Conservation (phyloP, 2,113 vertebrate genomes). For the Pluvialis apricaria region DNA sequence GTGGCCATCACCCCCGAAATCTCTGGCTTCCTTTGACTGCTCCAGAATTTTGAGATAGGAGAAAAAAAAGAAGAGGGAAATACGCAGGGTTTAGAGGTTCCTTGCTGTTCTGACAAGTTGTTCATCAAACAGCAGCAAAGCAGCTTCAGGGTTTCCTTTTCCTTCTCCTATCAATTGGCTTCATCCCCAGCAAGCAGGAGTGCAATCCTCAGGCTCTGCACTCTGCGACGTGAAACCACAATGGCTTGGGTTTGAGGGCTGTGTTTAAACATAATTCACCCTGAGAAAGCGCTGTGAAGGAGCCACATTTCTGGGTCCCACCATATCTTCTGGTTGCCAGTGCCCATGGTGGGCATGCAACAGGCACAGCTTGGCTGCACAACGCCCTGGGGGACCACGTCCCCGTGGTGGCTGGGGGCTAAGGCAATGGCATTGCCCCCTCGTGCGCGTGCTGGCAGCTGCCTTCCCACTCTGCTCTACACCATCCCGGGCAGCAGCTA, state of each 20-base stretch:
- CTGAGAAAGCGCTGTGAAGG: neutral
- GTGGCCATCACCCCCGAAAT: neutral
- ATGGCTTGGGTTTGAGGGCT: neutral
- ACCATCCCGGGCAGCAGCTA: accelerated
- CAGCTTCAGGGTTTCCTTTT: neutral
- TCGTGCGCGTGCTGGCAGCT: neutral
- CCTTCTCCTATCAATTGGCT: neutral
- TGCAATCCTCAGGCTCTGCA: neutral
- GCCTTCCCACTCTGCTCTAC: neutral
- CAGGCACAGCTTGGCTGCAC: neutral
- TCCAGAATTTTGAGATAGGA: neutral
- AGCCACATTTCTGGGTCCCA: neutral
- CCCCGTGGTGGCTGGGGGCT: accelerated
- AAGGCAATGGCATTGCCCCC: neutral
- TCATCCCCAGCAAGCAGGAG: neutral
- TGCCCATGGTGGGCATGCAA: neutral
- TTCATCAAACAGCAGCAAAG: neutral
- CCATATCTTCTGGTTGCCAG: neutral
- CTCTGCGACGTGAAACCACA: neutral
- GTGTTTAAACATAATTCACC: neutral
- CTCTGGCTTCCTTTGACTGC: neutral
- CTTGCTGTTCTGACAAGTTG: neutral
- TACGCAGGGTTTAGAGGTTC: neutral
- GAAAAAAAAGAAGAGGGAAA: neutral
- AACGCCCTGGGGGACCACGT: accelerated